Evolutionary conservation across 2,113 vertebrate species (phyloP).

Genomic region (Nothoprocta perdicaria): DNA sequence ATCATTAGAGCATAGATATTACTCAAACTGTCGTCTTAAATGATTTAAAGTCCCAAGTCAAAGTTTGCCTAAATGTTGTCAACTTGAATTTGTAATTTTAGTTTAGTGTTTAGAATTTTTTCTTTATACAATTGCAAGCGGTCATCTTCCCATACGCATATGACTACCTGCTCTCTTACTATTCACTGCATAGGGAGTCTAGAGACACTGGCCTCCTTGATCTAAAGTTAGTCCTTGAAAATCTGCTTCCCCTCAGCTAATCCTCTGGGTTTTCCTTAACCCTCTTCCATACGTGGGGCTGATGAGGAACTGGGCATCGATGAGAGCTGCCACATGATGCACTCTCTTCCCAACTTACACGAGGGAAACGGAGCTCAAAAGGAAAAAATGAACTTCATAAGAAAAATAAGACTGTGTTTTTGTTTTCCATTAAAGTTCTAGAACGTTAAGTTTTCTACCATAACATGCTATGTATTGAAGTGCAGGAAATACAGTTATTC

Average conservation of each 20-base stretch:
- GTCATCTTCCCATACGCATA: accelerated
- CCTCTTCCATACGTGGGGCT: not conserved
- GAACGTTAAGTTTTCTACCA: not conserved
- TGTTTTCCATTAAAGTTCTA: not conserved
- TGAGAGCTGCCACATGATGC: not conserved
- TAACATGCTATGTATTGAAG: not conserved
- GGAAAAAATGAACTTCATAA: not conserved
- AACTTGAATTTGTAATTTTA: not conserved
- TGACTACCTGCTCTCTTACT: not conserved
- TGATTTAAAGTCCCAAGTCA: not conserved
- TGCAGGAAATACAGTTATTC: not conserved
- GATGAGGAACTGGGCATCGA: not conserved
- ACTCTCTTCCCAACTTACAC: not conserved
- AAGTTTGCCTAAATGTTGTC: not conserved
- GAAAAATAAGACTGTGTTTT: not conserved
- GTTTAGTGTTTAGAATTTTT: not conserved
- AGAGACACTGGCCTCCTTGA: not conserved
- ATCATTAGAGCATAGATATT: not conserved
- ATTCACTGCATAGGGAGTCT: not conserved
- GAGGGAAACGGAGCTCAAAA: not conserved
- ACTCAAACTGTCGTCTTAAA: not conserved
- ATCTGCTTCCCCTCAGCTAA: not conserved
- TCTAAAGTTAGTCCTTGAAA: not conserved
- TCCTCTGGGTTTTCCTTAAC: not conserved
- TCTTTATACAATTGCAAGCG: not conserved